Conservation (phyloP, 2,888 invertebrate species). For the Patella pellucida region DNA sequence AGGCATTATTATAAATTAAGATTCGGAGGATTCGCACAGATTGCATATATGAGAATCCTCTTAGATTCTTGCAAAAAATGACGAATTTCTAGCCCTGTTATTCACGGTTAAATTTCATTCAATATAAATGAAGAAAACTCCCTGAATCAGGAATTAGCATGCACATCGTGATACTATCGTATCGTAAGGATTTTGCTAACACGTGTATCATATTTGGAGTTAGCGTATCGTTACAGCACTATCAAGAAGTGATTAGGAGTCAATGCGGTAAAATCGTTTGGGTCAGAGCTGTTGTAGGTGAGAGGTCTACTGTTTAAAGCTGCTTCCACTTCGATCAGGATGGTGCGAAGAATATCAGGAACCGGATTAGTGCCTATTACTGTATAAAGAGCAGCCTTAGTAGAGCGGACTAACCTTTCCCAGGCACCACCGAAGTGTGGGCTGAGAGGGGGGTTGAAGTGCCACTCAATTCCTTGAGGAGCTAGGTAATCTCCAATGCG, state of each 20-base stretch:
- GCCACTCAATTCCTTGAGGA: conserved; percentile 50
- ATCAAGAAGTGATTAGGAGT: conserved; percentile 26
- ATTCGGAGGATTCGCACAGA: no score
- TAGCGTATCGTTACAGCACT: no score
- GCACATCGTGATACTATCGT: no score
- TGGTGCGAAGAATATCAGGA: conserved; percentile 12
- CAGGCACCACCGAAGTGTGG: conserved; percentile 66
- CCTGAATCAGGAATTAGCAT: no score
- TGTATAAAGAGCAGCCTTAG: conserved; percentile 42
- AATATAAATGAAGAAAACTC: no score
- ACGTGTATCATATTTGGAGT: no score
- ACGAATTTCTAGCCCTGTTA: no score
- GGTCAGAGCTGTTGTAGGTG: conserved; percentile 24
- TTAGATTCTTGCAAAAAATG: no score
- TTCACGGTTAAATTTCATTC: no score
- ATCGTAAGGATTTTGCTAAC: no score
- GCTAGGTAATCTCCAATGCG: conserved; percentile 24
- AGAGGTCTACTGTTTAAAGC: conserved; percentile 27
- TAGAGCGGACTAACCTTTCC: conserved; percentile 63
- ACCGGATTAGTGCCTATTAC: conserved; percentile 5
- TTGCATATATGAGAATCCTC: no score
- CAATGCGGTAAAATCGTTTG: conserved; percentile 22
- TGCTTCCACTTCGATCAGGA: conserved; percentile 25
- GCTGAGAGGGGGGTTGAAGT: conserved; percentile 62
- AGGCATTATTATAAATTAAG: no score